Evolutionary conservation across 1,140 invertebrate genomes (phyloP), one percentile per base, ranked within the genome.

Genomic region (Eciton burchellii): DNA sequence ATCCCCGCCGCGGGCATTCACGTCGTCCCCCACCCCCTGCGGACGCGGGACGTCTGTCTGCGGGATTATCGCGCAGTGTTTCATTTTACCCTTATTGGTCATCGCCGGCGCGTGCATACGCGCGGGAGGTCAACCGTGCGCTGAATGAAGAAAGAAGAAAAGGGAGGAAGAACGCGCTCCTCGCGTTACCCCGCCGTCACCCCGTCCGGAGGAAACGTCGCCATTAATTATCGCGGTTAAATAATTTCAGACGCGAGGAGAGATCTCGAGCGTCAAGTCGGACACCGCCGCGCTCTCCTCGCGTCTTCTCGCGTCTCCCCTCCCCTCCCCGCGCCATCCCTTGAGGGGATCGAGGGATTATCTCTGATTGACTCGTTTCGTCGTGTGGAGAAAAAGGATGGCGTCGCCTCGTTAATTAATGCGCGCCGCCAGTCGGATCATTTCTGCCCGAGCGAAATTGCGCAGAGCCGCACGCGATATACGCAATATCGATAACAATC

Each of bases 401-500:
- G n/a, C 21, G n/a, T 41, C 47, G 49, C 19, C 68, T 81, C n/a
- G 49, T 72, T 60, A 81, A 81, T 81, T 81, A 81, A 81, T 73
- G 73, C 54, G 9, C 26, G 66, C 66, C 68, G 68, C 56, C 11
- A 71, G n/a, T n/a, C 19, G 12, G 5, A 43, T 16, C 59, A 73
- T 73, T 81, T 81, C 65, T 79, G 19, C 45, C 12, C 68, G 41
- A n/a, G n/a, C 41, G 29, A 59, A 60, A 45, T 71, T 47, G 29
- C 54, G 26, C 11, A 35, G 54, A 52, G 21, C 24, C 19, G 16
- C 26, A 47, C 54, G 35, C 8, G 59, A 41, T 3, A n/a, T 54
- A 16, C n/a, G 19, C 41, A n/a, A 24, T 3, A 43, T 43, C 21
- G 21, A 56, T 77, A 41, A 66, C 19, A 21, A 49, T 54, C 24